These are phyloP conservation scores for Drosophila ercepeae DNA, from an alignment of 1,140 invertebrate genomes.

Conservation along the genomic window DNA sequence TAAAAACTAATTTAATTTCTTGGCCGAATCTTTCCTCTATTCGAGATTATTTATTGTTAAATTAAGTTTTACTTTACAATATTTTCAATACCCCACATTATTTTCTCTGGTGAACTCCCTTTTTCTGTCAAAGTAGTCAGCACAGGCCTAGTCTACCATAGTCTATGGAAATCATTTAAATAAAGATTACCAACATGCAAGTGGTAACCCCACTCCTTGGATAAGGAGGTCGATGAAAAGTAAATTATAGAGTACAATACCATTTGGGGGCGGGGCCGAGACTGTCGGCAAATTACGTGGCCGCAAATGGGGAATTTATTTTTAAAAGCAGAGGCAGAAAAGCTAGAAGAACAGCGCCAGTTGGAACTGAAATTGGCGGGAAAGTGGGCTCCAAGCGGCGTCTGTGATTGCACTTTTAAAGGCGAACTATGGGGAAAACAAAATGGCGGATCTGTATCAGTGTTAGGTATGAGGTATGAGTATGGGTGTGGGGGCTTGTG, in stretches of 20 bases:
- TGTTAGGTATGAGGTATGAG: not conserved
- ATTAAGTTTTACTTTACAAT: too few relatives aligned
- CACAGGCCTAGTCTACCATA: not conserved
- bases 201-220: not conserved
- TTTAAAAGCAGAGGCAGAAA: conserved; percentile 38
- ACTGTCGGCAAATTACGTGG: conserved; percentile 70
- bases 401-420: conserved; percentile 64
- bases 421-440: conserved; percentile 45
- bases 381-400: conserved; percentile 5
- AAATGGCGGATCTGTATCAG: conserved; percentile 62
- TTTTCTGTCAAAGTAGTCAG: too few relatives aligned
- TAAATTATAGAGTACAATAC: conserved; percentile 62
- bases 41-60: too few relatives aligned
- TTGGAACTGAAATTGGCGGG: not conserved
- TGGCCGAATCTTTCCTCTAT: too few relatives aligned
- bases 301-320: conserved; percentile 73
- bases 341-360: conserved; percentile 27
- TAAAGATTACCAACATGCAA: conserved; percentile 65
- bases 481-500: not conserved
- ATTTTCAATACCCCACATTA: too few relatives aligned
- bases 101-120: too few relatives aligned
- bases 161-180: conserved; percentile 52
- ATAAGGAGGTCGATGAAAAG: conserved; percentile 56
- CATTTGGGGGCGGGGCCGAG: conserved; percentile 34
- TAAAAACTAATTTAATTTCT: too few relatives aligned